These are phyloP conservation scores for Meloidogyne floridensis DNA, from an alignment of 1,140 invertebrate species.

Conservation along the genomic window DNA sequence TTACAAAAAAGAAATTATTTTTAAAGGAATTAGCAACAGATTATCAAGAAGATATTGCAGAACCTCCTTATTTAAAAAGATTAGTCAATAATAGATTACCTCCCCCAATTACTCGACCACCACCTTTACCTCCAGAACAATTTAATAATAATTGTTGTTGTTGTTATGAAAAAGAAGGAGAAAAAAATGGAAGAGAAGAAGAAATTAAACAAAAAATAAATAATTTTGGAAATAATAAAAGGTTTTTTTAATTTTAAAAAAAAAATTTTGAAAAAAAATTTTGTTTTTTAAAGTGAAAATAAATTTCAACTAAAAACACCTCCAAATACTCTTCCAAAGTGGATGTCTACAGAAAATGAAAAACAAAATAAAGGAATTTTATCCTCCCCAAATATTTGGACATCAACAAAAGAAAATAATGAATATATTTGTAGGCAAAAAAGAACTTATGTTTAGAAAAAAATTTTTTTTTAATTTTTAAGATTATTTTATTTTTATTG, in stretches of 20 bases:
- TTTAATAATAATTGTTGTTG: neutral
- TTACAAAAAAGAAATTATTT: too few relatives aligned
- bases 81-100: neutral
- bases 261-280: neutral
- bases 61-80: neutral
- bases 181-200: neutral
- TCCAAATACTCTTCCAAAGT: too few relatives aligned
- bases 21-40: neutral
- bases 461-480: neutral
- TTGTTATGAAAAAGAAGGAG: neutral
- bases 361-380: too few relatives aligned
- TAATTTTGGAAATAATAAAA: neutral
- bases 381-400: neutral
- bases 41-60: neutral
- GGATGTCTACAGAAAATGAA: too few relatives aligned
- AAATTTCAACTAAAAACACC: neutral
- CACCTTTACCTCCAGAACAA: slow-evolving; percentile 2
- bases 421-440: neutral
- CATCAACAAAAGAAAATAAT: neutral
- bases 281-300: neutral
- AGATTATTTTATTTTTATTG: neutral
- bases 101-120: neutral
- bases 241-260: neutral
- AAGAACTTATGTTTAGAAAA: neutral
- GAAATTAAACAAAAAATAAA: neutral